A percentile compares a stretch with the other conserved stretches of the same genome.
These are phyloP conservation scores for Prosapia bicincta DNA, from an alignment of 2,888 invertebrate genomes.

Conservation along the genomic window DNA sequence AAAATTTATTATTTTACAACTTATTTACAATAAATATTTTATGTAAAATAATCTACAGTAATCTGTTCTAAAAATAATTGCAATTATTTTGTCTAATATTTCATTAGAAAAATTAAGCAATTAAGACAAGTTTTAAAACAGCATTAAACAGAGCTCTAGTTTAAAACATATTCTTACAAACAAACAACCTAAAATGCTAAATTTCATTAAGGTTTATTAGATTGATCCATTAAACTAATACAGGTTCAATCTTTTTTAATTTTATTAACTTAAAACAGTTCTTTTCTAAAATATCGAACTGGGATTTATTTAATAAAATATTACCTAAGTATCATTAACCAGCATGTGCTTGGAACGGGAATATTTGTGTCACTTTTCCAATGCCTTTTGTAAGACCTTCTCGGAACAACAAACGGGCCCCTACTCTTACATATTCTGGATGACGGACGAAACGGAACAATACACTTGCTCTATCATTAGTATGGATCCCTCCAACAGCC, in stretches of 20 bases:
- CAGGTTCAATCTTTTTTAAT: background rate
- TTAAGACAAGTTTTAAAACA: too few species aligned
- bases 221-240: background rate
- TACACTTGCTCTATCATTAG: slow-evolving; percentile 83
- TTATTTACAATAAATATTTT: too few species aligned
- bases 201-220: background rate
- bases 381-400: slow-evolving; percentile 84
- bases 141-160: too few species aligned
- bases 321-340: slow-evolving; percentile 3
- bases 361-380: slow-evolving; percentile 76
- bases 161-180: too few species aligned
- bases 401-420: slow-evolving; percentile 76
- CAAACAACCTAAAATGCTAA: too few species aligned
- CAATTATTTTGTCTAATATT: too few species aligned
- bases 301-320: background rate
- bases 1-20: too few species aligned
- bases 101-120: too few species aligned
- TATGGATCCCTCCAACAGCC: slow-evolving; percentile 63
- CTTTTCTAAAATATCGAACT: background rate
- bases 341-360: slow-evolving; percentile 48
- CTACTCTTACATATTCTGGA: slow-evolving; percentile 81
- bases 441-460: slow-evolving; percentile 84
- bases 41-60: too few species aligned
- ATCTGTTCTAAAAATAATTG: too few species aligned
- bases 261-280: background rate